phyloP scores from a whole-genome alignment of 2,113 vertebrate genomes.

The Trachemys scripta region DNA sequence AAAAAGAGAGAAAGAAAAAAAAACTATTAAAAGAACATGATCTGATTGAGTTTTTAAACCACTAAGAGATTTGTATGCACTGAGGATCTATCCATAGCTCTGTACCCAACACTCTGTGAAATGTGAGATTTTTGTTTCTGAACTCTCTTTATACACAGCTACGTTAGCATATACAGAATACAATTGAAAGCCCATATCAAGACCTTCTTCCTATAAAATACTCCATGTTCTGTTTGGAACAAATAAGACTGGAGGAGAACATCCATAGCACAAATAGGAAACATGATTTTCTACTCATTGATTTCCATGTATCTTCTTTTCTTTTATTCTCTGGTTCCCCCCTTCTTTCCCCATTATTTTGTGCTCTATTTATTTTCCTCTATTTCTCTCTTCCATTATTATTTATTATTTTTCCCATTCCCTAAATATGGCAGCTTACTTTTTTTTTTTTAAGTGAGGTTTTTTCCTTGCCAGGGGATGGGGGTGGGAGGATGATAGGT shows the following conservation, averaged over 20 bases:
- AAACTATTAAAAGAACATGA: background rate
- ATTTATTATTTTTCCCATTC: background rate
- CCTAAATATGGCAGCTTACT: background rate
- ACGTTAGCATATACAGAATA: background rate
- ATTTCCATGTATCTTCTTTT: background rate
- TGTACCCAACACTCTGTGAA: background rate
- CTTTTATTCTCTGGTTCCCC: background rate
- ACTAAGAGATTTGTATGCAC: background rate
- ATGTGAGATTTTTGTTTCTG: background rate
- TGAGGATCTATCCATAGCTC: background rate
- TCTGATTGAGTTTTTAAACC: background rate
- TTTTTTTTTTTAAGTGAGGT: background rate
- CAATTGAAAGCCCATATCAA: background rate
- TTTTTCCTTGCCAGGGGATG: background rate
- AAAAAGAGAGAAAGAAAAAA: background rate
- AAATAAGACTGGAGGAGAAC: background rate
- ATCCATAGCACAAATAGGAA: background rate
- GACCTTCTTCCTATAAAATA: background rate
- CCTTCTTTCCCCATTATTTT: background rate
- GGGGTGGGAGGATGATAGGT: background rate
- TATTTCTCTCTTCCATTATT: background rate
- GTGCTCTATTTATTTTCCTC: background rate
- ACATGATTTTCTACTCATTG: background rate
- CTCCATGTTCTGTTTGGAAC: background rate
- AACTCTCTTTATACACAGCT: background rate